These are phyloP conservation scores for Thymelicus sylvestris DNA, from an alignment of 2,888 invertebrate species.

Conservation along the genomic window DNA sequence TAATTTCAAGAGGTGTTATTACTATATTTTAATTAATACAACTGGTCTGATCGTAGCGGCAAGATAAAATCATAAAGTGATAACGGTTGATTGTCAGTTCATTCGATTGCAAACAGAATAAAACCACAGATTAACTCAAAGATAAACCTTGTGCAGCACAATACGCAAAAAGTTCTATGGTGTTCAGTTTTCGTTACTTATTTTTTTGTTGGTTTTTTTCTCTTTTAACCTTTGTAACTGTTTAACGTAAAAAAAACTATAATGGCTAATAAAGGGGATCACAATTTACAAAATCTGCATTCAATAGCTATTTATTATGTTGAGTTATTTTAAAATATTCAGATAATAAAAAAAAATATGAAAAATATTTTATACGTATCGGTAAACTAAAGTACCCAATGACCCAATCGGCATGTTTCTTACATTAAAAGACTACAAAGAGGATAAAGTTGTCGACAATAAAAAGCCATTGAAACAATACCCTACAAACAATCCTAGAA, in stretches of 20 bases:
- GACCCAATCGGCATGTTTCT: slow-evolving; percentile 1
- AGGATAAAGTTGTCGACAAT: slow-evolving; percentile 35
- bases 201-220: slow-evolving; percentile 1
- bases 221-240: too few relatives aligned
- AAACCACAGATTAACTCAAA: slow-evolving; percentile 16
- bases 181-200: not conserved
- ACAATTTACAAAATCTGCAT: not conserved
- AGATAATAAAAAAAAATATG: too few relatives aligned
- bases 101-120: slow-evolving; percentile 28
- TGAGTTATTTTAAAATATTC: too few relatives aligned
- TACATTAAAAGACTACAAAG: slow-evolving; percentile 15
- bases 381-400: not conserved
- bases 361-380: too few relatives aligned
- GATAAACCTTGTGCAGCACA: slow-evolving; percentile 14
- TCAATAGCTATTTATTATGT: not conserved
- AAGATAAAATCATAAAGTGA: slow-evolving; percentile 25
- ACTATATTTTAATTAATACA: slow-evolving; percentile 10
- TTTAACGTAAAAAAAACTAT: too few relatives aligned
- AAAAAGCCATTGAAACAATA: slow-evolving; percentile 35
- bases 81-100: slow-evolving; percentile 33
- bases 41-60: slow-evolving; percentile 8
- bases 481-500: slow-evolving; percentile 33
- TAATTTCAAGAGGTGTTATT: not conserved
- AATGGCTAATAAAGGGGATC: too few relatives aligned
- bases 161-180: slow-evolving; percentile 18